phyloP scores from a whole-genome alignment of 2,888 invertebrate genomes.

The Yponomeuta plumbellus region DNA sequence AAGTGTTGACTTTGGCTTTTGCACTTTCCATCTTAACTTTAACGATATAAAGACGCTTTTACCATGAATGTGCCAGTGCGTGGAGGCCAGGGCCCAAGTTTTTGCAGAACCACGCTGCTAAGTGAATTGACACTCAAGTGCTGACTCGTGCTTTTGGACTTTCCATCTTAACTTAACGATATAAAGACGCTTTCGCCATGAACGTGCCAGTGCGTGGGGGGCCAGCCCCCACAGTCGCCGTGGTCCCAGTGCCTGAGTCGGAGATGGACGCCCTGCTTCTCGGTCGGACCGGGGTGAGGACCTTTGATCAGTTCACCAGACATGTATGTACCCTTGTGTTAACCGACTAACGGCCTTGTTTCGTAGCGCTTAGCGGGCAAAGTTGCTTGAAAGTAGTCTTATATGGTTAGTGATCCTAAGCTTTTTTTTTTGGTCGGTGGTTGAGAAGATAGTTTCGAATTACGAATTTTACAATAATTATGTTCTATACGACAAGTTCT shows the following conservation, averaged over 20 bases:
- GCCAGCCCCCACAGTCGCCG: constrained; percentile 75
- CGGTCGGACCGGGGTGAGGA: constrained; percentile 87
- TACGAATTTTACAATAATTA: no score
- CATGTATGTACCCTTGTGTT: constrained; percentile 56
- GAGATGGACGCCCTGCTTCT: constrained; percentile 88
- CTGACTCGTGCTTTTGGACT: not conserved
- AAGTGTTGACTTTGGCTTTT: no score
- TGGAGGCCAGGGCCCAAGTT: no score
- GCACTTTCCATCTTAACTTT: not conserved
- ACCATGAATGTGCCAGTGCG: not conserved
- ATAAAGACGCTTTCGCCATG: constrained; percentile 31
- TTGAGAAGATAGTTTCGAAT: no score
- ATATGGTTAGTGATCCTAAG: no score
- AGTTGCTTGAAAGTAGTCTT: no score
- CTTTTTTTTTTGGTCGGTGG: no score
- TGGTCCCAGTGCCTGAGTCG: constrained; percentile 80
- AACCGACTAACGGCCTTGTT: not conserved
- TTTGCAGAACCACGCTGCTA: not conserved
- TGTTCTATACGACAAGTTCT: no score
- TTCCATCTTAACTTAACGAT: not conserved
- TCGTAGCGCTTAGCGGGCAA: no score
- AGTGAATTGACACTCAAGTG: not conserved
- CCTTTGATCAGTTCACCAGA: constrained; percentile 74
- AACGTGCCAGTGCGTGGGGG: constrained; percentile 58
- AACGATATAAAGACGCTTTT: not conserved